Evolutionary conservation across 2,113 vertebrate species (phyloP), one percentile per base, ranked within the genome.

Genomic region (Syngnathus typhle): DNA sequence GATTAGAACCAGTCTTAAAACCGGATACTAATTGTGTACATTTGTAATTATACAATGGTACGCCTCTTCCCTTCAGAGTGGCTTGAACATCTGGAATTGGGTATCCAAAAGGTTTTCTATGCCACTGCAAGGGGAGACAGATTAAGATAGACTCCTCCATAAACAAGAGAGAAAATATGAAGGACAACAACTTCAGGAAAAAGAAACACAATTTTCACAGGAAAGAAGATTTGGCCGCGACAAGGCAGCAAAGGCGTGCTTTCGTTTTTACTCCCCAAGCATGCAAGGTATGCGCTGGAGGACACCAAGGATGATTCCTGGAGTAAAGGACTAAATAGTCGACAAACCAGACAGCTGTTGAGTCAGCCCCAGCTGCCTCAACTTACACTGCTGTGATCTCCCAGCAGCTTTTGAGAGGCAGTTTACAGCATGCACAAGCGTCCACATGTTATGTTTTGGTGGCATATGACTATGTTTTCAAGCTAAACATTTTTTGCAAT

Each of bases 1-100:
- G 71, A 83, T 77, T 69, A 64, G 71, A 46, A 65, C 41, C 0
- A 16, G 13, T 66, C 67, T 66, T 67, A 68, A 83, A 84, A 82
- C 37, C 23, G 41, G 60, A 82, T 73, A 73, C 75, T 79, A 79
- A 82, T 72, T 79, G 77, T 73, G 78, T 74, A 75, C 64, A 9
- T 82, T 84, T 79, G 69, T 69, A 82, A 85, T 87, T 71, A 84
- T 68, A 75, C 67, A 83, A 75, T 58, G 76, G 60, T 72, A 72
- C 1, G 60, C 73, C 68, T 82, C 65, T 69, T 72, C 69, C 74
- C 39, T 69, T 76, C 38, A 9, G 68, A 73, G 56, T 18, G n/a
- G 64, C 69, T 60, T 68, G 61, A 73, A 78, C 78, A 79, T 83
- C 73, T 81, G 72, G 74, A 76, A 71, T 27, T 64, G 32, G 46